Evolutionary conservation across 2,113 vertebrate genomes (phyloP).

Genomic region (Mandrillus leucophaeus): DNA sequence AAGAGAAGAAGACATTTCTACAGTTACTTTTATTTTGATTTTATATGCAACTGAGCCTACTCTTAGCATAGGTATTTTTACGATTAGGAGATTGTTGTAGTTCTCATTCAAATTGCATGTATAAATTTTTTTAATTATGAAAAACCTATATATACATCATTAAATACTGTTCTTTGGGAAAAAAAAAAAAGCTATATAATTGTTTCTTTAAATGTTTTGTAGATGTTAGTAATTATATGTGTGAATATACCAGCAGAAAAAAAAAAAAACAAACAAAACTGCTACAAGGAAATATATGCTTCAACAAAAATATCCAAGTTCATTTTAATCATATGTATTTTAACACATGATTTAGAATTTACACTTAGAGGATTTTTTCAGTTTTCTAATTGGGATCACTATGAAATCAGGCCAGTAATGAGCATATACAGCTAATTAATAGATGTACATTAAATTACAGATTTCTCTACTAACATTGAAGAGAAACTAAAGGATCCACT

Average conservation of each 20-base stretch:
- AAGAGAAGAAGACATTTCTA: background rate
- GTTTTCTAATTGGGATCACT: background rate
- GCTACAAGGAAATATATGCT: background rate
- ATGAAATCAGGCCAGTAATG: conserved; percentile 6
- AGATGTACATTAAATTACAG: background rate
- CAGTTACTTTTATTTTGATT: background rate
- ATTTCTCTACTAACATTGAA: background rate
- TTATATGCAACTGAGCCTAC: background rate
- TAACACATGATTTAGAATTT: background rate
- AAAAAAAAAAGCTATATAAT: background rate
- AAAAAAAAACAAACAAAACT: background rate
- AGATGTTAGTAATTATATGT: background rate
- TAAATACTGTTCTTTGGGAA: background rate
- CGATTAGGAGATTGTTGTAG: background rate
- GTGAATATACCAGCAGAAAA: background rate
- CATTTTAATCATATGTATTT: background rate
- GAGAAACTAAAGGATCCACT: background rate
- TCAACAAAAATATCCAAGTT: background rate
- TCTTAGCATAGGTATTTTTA: background rate
- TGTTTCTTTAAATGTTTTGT: background rate
- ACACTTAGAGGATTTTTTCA: background rate
- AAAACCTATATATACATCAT: background rate
- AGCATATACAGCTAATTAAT: background rate
- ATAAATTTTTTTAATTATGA: background rate
- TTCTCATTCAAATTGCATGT: background rate